These are phyloP conservation scores for Zele albiditarsus DNA, from an alignment of 2,888 invertebrate species.

Conservation along the genomic window DNA sequence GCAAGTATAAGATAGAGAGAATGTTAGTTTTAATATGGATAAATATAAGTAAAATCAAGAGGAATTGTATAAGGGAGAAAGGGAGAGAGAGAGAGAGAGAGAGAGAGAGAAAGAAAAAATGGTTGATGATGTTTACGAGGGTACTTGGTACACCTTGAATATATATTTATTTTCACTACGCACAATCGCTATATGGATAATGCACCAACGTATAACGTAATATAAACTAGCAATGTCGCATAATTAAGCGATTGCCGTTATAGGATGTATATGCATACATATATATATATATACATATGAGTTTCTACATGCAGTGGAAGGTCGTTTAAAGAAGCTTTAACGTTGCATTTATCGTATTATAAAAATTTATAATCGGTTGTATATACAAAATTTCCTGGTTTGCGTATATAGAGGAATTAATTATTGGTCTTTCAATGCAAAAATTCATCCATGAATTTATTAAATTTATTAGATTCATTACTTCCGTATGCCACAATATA, in stretches of 20 bases:
- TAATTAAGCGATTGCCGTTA: constrained; percentile 24
- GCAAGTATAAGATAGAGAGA: not conserved
- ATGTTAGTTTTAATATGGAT: not conserved
- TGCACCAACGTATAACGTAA: not conserved
- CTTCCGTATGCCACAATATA: not conserved
- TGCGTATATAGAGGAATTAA: not conserved
- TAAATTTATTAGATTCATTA: too few species aligned
- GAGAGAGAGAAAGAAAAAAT: not conserved
- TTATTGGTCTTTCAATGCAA: not conserved
- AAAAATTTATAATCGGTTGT: not conserved
- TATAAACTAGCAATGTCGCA: constrained; percentile 9
- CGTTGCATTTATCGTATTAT: not conserved
- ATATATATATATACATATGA: not conserved
- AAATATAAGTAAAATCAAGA: not conserved
- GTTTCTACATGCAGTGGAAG: not conserved
- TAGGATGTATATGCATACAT: not conserved
- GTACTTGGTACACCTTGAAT: not conserved
- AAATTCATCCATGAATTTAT: not conserved
- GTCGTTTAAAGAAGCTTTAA: not conserved
- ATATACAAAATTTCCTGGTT: not conserved
- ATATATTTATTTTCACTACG: not conserved
- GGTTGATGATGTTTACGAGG: constrained; percentile 13
- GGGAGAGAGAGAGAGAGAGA: too few species aligned
- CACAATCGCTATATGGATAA: constrained; percentile 2
- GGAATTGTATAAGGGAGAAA: not conserved